Evolutionary conservation across 2,888 invertebrate genomes (phyloP).

Genomic region (Sinhomidia bicolor): DNA sequence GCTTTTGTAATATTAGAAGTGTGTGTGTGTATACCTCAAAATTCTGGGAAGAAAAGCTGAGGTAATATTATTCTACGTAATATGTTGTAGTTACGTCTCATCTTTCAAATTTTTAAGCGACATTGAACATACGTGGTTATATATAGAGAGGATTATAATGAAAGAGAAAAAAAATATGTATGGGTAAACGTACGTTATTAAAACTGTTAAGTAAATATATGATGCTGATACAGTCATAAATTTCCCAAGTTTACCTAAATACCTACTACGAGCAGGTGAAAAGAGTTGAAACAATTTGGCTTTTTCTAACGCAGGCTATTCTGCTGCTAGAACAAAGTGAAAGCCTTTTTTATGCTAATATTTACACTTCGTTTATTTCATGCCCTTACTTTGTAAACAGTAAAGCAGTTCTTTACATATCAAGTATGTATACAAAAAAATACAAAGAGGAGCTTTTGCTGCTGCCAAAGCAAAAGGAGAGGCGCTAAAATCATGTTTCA

Average conservation of each 20-base stretch:
- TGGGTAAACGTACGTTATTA: background rate
- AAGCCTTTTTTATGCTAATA: constrained; percentile 11
- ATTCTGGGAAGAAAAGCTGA: background rate
- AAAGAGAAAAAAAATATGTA: too few species aligned
- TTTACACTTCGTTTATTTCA: constrained; percentile 31
- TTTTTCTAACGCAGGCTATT: background rate
- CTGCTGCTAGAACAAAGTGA: background rate
- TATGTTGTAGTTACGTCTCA: background rate
- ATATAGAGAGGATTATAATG: background rate
- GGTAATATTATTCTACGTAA: background rate
- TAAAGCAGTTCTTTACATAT: too few species aligned
- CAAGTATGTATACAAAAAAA: too few species aligned
- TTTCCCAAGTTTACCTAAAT: background rate
- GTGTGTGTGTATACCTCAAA: background rate
- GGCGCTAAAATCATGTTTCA: too few species aligned
- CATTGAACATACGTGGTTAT: background rate
- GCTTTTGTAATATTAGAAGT: too few species aligned
- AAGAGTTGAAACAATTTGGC: background rate
- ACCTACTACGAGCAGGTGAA: background rate
- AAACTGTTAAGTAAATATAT: too few species aligned
- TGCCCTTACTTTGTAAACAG: background rate
- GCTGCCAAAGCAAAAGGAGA: background rate
- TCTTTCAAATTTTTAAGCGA: too few species aligned
- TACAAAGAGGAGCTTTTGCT: too few species aligned
- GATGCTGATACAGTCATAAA: background rate